Evolutionary conservation across 2,888 invertebrate species (phyloP), one percentile per base, ranked within the genome.

Genomic region (Diabrotica balteata): DNA sequence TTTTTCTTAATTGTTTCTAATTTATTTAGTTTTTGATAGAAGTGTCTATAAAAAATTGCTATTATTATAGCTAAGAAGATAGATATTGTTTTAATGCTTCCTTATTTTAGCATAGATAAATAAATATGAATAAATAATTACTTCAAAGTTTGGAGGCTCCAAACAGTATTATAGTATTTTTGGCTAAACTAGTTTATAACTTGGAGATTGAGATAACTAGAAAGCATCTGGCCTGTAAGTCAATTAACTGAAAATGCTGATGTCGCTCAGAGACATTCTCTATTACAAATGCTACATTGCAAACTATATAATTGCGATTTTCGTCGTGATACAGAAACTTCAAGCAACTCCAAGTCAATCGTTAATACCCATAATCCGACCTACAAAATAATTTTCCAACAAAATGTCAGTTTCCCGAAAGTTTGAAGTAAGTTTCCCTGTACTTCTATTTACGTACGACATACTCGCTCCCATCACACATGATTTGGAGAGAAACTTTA

Each of bases 281-380:
- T 11, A 52, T 64, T 64, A 58, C 58, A 59, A 64, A 64, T 58
- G 64, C 64, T 46, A 64, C 45, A 52, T 64, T 51, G 52, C 52
- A 52, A 64, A 64, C 64, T 64, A 59, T 52, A 58, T 64, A 64
- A 64, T 64, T 64, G 64, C 58, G 64, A 64, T 64, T 64, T 64
- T 58, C 64, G 58, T 64, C 58, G 64, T 58, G 58, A 58, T 58
- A 64, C 52, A 32, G 58, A 64, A 64, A 64, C 64, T 64, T 52
- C 44, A 63, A 63, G 51, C 53, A 63, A 58, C 57, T 63, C 54
- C 51, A 54, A 64, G 64, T 64, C 64, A 64, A 64, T 64, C 64
- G 64, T 64, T 64, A 64, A 64, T 64, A 64, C 64, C 58, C 64
- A 64, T 64, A 64, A 64, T 64, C 64, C 64, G 64, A 64, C 64